Evolutionary conservation across 2,888 invertebrate genomes (phyloP), one percentile per base, ranked within the genome.

Genomic region (Magallana nippona): DNA sequence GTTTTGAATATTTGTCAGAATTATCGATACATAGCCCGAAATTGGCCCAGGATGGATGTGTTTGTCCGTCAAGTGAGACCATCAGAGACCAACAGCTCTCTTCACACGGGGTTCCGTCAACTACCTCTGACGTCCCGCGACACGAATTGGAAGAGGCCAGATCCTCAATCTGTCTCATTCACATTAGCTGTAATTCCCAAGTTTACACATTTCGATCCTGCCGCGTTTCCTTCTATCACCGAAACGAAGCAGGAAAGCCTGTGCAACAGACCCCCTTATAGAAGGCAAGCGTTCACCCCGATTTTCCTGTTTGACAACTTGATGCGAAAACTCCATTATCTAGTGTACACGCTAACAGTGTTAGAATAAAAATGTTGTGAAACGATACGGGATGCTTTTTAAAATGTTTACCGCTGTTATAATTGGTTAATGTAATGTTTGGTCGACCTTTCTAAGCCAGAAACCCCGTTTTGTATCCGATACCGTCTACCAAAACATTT

Each of bases 301-400:
- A 71, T 71, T 27, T 71, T 15, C 60, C 78, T 80, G 83, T 83
- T 83, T 83, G 83, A 83, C 83, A 83, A 80, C 32, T 60, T 44
- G 44, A 80, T 80, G 83, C 79, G 83, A 83, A 83, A 83, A 83
- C 83, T 77, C 83, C 83, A 83, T 83, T 83, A 83, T 83, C 80
- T 44, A 27, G 82, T 57, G 44, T 78, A 82, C 32, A 71, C 71
- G 71, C 32, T 71, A 22, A 32, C 55, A 19, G 55, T 55, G 81
- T 63, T 62, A 57, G 63, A 81, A 62, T 81, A 63, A 81, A 62
- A 81, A 55, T 63, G 63, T 63, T 81, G 81, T 81, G 71, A 71
- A 71, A 71, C 27, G 71, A 71, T 71, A 79, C 56, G 79, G 79
- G 57, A 56, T 79, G 79, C 79, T 79, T 79, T 79, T 79, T 79